Base-by-base conservation (phyloP, 2,113 vertebrate genomes). In the Mustelus asterias region DNA sequence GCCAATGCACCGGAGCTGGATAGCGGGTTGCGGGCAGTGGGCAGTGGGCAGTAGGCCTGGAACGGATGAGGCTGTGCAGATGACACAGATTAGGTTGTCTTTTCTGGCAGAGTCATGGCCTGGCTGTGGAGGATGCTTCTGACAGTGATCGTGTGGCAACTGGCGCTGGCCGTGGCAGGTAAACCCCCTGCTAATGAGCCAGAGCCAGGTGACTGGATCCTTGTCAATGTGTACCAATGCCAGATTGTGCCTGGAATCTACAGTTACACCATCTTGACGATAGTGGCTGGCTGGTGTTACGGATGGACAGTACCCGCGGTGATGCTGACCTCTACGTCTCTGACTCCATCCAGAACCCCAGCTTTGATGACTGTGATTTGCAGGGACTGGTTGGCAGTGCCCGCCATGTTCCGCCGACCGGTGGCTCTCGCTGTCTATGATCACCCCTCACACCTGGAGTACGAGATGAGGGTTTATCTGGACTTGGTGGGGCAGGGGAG, bases 261-360 rank as follows among this genome's bases (percentile, higher is more conserved):
- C 97, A 99, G 98, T 97, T 99, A 99, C 95, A 95, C 99, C 97
- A 99, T 93, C 97, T 99, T 16, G 98, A 98, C 96, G 99, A 99
- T 0, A 98, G 99, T 29, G 99, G 99, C 0, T 97, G 97, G 44
- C 97, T 99, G 9, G 97, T 99, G 0, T 98, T 99, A 2, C 96
- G 97, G 89, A 98, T 99, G 98, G 97, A 65, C 83, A 99, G 99
- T 97, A 97, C 99, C 9, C 98, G 97, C 58, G 99, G 99, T 0
- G 99, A 99, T 0, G 99, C 99, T 0, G 99, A 99, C 97, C 97
- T 99, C 33, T 99, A 99, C 0, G 98, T 99, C 1, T 99, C 99
- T 0, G 99, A 98, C 26, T 97, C 97, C 96, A 99, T 98, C 0
- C 98, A 98, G 54, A 98, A 98, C 86, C 99, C 99, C 5, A 99